These are phyloP conservation scores for Molorchus minor DNA, from an alignment of 2,888 invertebrate species.

Conservation along the genomic window DNA sequence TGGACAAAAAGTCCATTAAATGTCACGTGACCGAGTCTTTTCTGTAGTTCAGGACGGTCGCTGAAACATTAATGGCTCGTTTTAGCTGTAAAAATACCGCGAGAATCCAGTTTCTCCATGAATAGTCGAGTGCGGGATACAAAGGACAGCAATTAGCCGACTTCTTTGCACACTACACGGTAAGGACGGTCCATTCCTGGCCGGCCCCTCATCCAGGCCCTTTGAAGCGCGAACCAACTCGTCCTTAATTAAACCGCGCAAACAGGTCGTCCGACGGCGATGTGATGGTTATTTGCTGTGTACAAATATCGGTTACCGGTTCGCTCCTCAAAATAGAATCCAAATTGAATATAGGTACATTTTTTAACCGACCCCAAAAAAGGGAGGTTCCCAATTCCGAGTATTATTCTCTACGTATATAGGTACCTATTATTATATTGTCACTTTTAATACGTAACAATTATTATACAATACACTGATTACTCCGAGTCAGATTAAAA, in stretches of 20 bases:
- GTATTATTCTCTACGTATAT: too few relatives aligned
- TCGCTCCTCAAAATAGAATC: too few relatives aligned
- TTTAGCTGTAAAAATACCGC: slow-evolving; percentile 44
- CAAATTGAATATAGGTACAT: too few relatives aligned
- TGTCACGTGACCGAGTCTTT: slow-evolving; percentile 1
- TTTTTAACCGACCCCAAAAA: too few relatives aligned
- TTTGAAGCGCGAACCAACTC: slow-evolving; percentile 11
- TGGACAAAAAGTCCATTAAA: slow-evolving; percentile 21
- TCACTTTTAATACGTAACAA: too few relatives aligned
- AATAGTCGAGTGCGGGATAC: slow-evolving; percentile 34
- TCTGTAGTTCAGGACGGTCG: slow-evolving; percentile 15
- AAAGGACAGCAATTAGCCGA: slow-evolving; percentile 39
- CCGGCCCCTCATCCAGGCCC: slow-evolving; percentile 17
- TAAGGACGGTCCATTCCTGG: slow-evolving; percentile 28
- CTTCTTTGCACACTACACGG: slow-evolving; percentile 33
- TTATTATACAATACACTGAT: too few relatives aligned
- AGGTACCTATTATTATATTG: too few relatives aligned
- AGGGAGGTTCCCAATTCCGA: too few relatives aligned
- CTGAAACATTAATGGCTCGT: slow-evolving; percentile 47
- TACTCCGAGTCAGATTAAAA: too few relatives aligned
- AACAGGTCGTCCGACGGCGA: neutral
- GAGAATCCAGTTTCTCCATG: slow-evolving; percentile 39
- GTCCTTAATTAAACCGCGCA: slow-evolving; percentile 12
- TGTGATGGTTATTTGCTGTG: too few relatives aligned
- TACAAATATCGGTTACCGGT: too few relatives aligned